These are phyloP conservation scores for Laupala kohalensis DNA, from an alignment of 1,140 invertebrate genomes.

Conservation along the genomic window DNA sequence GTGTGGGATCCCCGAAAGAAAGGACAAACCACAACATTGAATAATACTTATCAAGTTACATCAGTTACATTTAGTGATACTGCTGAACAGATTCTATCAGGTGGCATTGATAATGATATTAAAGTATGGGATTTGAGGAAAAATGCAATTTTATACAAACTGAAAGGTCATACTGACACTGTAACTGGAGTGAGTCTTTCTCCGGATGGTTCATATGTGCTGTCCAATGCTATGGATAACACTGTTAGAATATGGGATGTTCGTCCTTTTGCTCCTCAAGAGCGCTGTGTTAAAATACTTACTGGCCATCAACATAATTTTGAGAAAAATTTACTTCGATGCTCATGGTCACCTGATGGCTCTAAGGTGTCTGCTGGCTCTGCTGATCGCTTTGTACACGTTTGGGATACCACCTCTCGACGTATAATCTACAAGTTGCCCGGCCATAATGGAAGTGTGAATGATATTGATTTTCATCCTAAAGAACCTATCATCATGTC, in stretches of 20 bases:
- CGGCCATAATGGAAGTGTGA: slow-evolving; percentile 95
- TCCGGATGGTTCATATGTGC: slow-evolving; percentile 85
- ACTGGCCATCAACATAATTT: slow-evolving; percentile 95
- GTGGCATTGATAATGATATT: slow-evolving; percentile 92
- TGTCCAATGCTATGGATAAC: slow-evolving; percentile 97
- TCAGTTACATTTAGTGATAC: slow-evolving; percentile 92
- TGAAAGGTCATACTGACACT: slow-evolving; percentile 86
- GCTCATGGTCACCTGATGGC: slow-evolving; percentile 79
- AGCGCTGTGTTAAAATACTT: slow-evolving; percentile 88
- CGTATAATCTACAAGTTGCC: slow-evolving; percentile 93
- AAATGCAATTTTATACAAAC: slow-evolving; percentile 69
- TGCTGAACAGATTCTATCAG: slow-evolving; percentile 73
- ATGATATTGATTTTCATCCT: slow-evolving; percentile 93
- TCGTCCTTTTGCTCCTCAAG: slow-evolving; percentile 59
- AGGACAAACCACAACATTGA: slow-evolving; percentile 60
- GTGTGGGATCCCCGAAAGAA: slow-evolving; percentile 83
- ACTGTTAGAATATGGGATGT: slow-evolving; percentile 64
- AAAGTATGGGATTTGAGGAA: slow-evolving; percentile 97
- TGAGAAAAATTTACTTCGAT: slow-evolving; percentile 85
- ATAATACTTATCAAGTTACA: slow-evolving; percentile 75
- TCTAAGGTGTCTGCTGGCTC: slow-evolving; percentile 80
- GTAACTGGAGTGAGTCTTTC: slow-evolving; percentile 86
- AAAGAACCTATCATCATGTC: slow-evolving; percentile 87
- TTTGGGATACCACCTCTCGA: slow-evolving; percentile 90
- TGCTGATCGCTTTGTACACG: slow-evolving; percentile 87